These are phyloP conservation scores for Penaeus indicus DNA, from an alignment of 1,140 invertebrate genomes.

Conservation along the genomic window DNA sequence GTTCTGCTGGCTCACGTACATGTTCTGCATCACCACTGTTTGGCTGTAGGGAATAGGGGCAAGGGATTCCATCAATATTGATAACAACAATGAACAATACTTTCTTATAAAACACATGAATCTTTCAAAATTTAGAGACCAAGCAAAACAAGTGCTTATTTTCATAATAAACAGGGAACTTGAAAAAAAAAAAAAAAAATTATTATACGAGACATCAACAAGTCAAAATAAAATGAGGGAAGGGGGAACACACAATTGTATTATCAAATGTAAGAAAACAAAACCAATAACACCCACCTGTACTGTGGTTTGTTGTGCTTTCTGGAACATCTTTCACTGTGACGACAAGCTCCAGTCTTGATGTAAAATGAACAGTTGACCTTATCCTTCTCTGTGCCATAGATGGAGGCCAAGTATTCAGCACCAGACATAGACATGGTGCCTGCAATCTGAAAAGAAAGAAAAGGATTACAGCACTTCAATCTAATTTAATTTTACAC, in stretches of 20 bases:
- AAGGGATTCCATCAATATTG: too few relatives aligned
- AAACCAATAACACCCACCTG: constrained; percentile 35
- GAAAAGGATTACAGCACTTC: too few relatives aligned
- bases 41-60: constrained; percentile 48
- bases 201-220: not conserved
- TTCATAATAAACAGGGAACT: too few relatives aligned
- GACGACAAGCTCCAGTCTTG: constrained; percentile 66
- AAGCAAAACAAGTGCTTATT: not conserved
- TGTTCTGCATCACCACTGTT: constrained; percentile 66
- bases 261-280: not conserved
- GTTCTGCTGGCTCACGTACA: constrained; percentile 66
- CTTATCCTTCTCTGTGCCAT: constrained; percentile 66
- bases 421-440: constrained; percentile 66
- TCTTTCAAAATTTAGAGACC: not conserved
- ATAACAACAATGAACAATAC: too few relatives aligned
- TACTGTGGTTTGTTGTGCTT: constrained; percentile 67
- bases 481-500: too few relatives aligned
- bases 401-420: constrained; percentile 66
- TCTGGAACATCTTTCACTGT: constrained; percentile 65
- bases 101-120: not conserved
- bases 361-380: constrained; percentile 66
- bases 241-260: not conserved
- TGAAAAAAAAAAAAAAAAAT: not conserved
- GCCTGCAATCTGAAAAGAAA: not conserved
- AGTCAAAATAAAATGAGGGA: not conserved